These are phyloP conservation scores for Podarcis cretensis DNA, from an alignment of 2,113 vertebrate species.

Conservation along the genomic window DNA sequence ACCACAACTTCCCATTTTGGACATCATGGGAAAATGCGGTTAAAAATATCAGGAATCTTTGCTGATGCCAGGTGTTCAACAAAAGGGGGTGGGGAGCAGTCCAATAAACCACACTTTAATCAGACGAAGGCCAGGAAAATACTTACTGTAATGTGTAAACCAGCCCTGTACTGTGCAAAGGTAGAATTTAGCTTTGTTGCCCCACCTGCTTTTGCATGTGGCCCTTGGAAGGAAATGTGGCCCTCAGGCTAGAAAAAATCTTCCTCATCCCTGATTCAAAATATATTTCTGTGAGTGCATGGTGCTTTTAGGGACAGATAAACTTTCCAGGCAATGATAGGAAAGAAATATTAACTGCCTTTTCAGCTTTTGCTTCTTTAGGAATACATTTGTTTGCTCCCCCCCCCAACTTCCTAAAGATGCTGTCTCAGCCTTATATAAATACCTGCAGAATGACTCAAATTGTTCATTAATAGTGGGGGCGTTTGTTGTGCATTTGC, in stretches of 20 bases:
- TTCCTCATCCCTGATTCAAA: not conserved
- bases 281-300: not conserved
- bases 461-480: constrained; percentile 63
- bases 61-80: not conserved
- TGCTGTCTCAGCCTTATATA: constrained; percentile 60
- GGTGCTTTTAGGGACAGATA: not conserved
- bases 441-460: constrained; percentile 62
- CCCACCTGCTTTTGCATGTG: too few species aligned
- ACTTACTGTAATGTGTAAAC: not conserved
- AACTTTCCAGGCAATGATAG: too few species aligned
- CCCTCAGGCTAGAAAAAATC: too few species aligned
- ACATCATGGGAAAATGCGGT: not conserved
- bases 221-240: too few species aligned
- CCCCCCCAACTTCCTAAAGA: not conserved
- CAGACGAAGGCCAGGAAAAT: not conserved
- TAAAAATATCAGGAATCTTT: not conserved
- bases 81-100: too few species aligned
- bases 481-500: constrained; percentile 47
- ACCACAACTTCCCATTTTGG: not conserved
- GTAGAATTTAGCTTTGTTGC: too few species aligned
- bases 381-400: constrained; percentile 35
- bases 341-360: not conserved
- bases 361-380: not conserved
- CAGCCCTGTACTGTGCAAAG: not conserved
- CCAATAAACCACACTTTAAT: not conserved